Evolutionary conservation across 2,797 vertebrate species (phyloP), one percentile per base, ranked within the genome.

Genomic region (Chloroceryle inda): DNA sequence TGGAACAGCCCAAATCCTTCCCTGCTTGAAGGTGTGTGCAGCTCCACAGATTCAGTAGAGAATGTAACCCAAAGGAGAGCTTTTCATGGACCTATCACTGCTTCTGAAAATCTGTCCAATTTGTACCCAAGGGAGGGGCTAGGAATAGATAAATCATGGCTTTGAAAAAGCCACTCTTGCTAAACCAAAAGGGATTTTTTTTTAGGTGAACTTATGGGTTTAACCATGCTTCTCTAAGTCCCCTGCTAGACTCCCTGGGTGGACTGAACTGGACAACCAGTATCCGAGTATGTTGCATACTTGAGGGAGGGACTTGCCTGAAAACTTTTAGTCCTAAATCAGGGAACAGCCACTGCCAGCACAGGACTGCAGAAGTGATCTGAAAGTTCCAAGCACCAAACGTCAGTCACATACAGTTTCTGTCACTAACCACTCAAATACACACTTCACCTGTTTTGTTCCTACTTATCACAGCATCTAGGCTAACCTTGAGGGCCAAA

Each of bases 171-270:
- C 21, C 21, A 8, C n/a, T 58, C 21, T 58, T 35, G 22, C n/a
- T 35, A 35, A 58, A 33, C n/a, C 69, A 10, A 26, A 64, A 44
- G 2, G 5, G 2, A 3, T 27, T 38, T 50, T 20, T 20, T 77
- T 71, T 64, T 7, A 77, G 40, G 9, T 26, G 15, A 80, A 73
- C 0, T 68, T 42, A 35, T 0, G 0, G 10, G 8, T 69, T 62
- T 81, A 47, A 29, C 2, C 2, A 18, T 55, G 40, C 20, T 75
- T 81, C 62, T 62, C 2, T 12, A 74, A 35, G 11, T 38, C 7
- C 10, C 9, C 5, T 74, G 11, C 13, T 72, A 12, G 13, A 58
- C 27, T 47, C 18, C 16, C n/a, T 13, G 10, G 20, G 22, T 9
- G 17, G 76, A 68, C 19, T 84, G 72, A 84, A 63, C 31, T 69